These are phyloP conservation scores for Coluber constrictor DNA, from an alignment of 2,797 vertebrate genomes.

Conservation along the genomic window DNA sequence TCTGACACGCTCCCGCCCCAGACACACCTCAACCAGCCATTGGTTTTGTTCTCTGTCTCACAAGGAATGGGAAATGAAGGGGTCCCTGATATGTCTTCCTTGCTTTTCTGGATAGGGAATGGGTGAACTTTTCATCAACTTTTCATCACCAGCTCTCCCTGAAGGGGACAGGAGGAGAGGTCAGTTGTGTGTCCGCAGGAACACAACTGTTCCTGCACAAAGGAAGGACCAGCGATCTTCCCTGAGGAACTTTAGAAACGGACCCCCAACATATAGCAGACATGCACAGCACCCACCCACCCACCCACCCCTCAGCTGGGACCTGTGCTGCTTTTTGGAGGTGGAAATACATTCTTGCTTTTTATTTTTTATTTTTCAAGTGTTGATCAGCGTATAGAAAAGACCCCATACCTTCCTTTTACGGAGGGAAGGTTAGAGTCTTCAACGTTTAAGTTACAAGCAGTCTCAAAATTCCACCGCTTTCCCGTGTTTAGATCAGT, in stretches of 20 bases:
- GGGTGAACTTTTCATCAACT: not conserved
- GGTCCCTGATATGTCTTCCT: not conserved
- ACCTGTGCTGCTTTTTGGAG: conserved; percentile 77
- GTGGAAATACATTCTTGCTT: conserved; percentile 73
- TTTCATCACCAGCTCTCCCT: conserved; percentile 11
- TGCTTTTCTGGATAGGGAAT: not conserved
- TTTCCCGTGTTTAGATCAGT: conserved; percentile 36
- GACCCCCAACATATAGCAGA: not conserved
- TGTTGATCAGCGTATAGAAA: conserved; percentile 70
- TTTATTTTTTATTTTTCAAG: conserved; percentile 69
- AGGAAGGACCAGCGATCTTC: not conserved
- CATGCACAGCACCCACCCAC: not conserved
- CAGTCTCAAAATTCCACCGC: conserved; percentile 41
- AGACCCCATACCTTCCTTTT: conserved; percentile 57
- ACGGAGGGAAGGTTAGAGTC: conserved; percentile 47
- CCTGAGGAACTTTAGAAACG: not conserved
- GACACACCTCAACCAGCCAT: not conserved
- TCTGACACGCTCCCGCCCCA: not conserved
- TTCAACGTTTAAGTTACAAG: conserved; percentile 44
- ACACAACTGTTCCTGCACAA: not conserved
- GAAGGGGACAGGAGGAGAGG: not conserved
- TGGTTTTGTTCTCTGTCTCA: not conserved
- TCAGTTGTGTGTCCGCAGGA: not conserved
- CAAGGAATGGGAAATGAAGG: not conserved
- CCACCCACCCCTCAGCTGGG: conserved; percentile 54